Conservation (phyloP, 2,113 vertebrate species). For the Aldabrachelys gigantea region DNA sequence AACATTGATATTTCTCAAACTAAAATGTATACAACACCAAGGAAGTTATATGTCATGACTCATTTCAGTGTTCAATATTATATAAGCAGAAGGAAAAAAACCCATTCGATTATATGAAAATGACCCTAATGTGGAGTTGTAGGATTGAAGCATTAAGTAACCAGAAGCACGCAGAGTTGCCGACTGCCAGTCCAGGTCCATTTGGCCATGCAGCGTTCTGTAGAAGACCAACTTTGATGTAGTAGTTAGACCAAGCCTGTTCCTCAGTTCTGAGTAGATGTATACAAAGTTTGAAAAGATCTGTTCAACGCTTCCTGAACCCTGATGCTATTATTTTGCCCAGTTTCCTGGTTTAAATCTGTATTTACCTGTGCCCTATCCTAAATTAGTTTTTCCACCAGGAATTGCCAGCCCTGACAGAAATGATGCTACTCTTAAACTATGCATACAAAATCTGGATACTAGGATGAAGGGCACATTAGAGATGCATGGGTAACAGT, state of each 20-base stretch:
- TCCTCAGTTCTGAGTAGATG: background rate
- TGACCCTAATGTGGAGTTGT: background rate
- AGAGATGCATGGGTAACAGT: background rate
- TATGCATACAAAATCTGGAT: constrained; percentile 6
- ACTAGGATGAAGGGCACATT: background rate
- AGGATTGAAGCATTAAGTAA: background rate
- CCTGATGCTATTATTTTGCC: background rate
- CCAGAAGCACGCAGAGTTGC: background rate
- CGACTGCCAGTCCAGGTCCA: background rate
- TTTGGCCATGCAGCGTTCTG: no score
- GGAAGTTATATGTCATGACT: background rate
- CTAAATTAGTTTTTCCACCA: no score
- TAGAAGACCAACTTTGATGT: background rate
- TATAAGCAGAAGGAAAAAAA: background rate
- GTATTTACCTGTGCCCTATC: background rate
- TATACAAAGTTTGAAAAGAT: background rate
- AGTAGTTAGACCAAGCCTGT: background rate
- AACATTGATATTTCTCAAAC: background rate
- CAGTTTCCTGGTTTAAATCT: background rate
- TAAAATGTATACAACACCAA: background rate
- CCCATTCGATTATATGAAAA: background rate
- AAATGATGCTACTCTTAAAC: constrained; percentile 24
- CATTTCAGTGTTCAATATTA: background rate
- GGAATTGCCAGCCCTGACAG: background rate
- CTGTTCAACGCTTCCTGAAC: background rate